Evolutionary conservation across 2,113 vertebrate species (phyloP).

Genomic region (Lontra canadensis): DNA sequence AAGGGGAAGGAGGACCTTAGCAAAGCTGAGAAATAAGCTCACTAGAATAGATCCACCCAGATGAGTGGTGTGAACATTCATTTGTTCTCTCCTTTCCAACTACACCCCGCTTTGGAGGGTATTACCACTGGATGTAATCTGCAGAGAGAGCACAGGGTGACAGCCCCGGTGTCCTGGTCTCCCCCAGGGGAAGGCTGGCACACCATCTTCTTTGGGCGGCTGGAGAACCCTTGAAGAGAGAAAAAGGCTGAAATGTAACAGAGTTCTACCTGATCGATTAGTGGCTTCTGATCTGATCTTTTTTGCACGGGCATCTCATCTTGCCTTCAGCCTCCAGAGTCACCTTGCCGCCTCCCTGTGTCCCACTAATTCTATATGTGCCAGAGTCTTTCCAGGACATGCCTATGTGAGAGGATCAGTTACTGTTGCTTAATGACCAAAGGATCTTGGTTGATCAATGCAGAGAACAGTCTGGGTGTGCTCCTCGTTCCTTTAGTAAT

Average conservation of each 20-base stretch:
- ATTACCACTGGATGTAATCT: neutral
- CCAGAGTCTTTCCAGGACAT: neutral
- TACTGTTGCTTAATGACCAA: neutral
- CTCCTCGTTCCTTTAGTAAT: neutral
- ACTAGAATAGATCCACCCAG: neutral
- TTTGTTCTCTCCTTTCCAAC: neutral
- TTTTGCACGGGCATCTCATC: neutral
- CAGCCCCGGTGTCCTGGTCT: neutral
- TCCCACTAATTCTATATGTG: neutral
- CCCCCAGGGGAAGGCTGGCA: neutral
- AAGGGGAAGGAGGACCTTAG: neutral
- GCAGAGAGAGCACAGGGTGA: neutral
- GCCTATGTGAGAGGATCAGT: neutral
- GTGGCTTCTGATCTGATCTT: neutral
- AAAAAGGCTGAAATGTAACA: rapidly evolving
- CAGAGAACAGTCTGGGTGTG: neutral
- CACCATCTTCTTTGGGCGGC: neutral
- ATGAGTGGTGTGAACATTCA: neutral
- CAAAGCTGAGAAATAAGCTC: neutral
- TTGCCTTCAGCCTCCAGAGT: neutral
- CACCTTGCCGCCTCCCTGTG: neutral
- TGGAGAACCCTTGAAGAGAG: neutral
- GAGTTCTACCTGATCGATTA: rapidly evolving
- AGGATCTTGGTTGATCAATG: neutral
- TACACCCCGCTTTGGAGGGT: neutral